These are phyloP conservation scores for Dryobates pubescens DNA, from an alignment of 2,797 vertebrate species.

Conservation along the genomic window DNA sequence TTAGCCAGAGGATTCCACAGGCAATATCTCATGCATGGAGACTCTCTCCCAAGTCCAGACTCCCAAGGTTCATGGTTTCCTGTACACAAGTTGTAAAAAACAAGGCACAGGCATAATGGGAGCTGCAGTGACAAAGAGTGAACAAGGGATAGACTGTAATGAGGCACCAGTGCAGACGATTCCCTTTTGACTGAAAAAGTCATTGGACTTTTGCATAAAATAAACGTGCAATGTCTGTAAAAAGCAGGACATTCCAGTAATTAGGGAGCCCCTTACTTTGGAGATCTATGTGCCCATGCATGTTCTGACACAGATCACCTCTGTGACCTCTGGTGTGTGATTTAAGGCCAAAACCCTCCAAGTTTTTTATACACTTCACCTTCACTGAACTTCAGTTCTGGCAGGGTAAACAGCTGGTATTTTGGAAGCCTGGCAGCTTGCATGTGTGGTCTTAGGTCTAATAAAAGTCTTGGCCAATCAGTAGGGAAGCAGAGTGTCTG, in stretches of 20 bases:
- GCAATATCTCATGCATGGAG: not conserved
- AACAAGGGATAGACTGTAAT: not conserved
- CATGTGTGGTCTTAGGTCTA: not conserved
- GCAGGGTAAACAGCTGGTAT: slow-evolving; percentile 33
- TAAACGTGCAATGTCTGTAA: not conserved
- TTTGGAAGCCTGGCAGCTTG: slow-evolving; percentile 28
- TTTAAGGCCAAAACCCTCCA: not conserved
- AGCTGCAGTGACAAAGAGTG: not conserved
- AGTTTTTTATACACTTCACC: not conserved
- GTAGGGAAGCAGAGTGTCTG: not conserved
- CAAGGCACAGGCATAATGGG: not conserved
- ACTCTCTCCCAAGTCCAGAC: not conserved
- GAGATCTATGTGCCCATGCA: accelerated
- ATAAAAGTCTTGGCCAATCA: slow-evolving; percentile 7
- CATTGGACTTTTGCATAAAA: not conserved
- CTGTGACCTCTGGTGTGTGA: not conserved
- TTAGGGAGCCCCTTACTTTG: not conserved
- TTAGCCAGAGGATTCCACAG: not conserved
- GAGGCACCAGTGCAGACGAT: not conserved
- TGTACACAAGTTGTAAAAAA: not conserved
- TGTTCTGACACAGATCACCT: not conserved
- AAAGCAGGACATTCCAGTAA: not conserved
- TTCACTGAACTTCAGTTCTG: slow-evolving; percentile 19
- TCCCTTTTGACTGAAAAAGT: not conserved
- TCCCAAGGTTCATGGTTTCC: not conserved